Base-by-base conservation (phyloP, 2,888 invertebrate genomes). In the Thera britannica region DNA sequence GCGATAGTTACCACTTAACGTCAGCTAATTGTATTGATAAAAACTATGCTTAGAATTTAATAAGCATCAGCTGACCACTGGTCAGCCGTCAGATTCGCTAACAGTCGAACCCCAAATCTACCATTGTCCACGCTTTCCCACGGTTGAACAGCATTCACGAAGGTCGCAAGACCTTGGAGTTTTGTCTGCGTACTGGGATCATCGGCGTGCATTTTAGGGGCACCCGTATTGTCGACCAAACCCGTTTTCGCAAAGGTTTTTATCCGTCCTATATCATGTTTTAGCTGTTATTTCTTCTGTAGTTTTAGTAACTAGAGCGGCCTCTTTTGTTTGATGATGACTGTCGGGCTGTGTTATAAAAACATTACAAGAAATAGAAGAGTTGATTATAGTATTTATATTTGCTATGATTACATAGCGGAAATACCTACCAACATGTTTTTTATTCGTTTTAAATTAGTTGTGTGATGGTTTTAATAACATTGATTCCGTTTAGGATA, bases 141-240 rank as follows among this genome's bases (percentile, higher is more conserved):
- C 75, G 75, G 60, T 49, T 36, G 57, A 58, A 55, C 64, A 58
- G 46, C 58, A 61, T 58, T 48, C 62, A 55, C 58, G 72, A 72
- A 75, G 75, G 75, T 75, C 72, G 58, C 38, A 35, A 65, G 67
- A 71, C 75, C 75, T 75, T 75, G 75, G 64, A 65, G 57, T 67
- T 74, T 72, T 69, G 72, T 70, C 74, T 67, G 72, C 68, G 56
- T 60, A 68, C 62, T 67, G 46, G 57, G 48, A 35, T 51, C 61
- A 49, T 34, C 70, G 62, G 52, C 55, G 69, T 65, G 62, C 59
- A 44, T 23, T 52, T 52, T 41, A 57, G 66, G 67, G 65, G 67
- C 67, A 62, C 65, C 62, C 62, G 56, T 62, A 68, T 65, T 58
- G 61, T 66, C 46, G 65, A 68, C 54, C 46, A 65, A 73, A 73